These are phyloP conservation scores for Eurytemora carolleeae DNA, from an alignment of 1,140 invertebrate species.

Conservation along the genomic window DNA sequence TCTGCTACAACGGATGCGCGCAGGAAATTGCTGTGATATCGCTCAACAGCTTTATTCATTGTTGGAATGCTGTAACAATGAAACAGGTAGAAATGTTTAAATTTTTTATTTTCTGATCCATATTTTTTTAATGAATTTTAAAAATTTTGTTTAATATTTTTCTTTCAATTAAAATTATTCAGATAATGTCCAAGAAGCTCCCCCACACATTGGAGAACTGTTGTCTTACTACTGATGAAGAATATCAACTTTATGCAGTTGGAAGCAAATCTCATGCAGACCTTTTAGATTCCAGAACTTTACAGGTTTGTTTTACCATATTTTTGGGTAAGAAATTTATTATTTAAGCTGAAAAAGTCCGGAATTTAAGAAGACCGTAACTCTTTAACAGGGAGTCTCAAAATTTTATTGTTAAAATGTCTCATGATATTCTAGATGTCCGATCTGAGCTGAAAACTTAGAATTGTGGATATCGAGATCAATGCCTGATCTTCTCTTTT, in stretches of 20 bases:
- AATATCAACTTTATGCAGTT: constrained; percentile 61
- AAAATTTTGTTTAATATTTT: constrained; percentile 10
- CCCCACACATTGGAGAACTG: constrained; percentile 78
- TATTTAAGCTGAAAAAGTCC: too few species aligned
- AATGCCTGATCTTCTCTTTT: too few species aligned
- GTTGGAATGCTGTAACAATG: constrained; percentile 71
- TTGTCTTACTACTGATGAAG: constrained; percentile 61
- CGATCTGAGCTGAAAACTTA: too few species aligned
- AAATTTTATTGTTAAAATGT: too few species aligned
- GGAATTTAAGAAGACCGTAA: too few species aligned
- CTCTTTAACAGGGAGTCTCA: too few species aligned
- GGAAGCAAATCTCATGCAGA: constrained; percentile 81
- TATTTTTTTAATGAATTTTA: too few species aligned
- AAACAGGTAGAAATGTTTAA: constrained; percentile 41
- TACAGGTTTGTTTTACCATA: too few species aligned
- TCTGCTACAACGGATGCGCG: constrained; percentile 64
- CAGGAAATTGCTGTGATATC: constrained; percentile 78
- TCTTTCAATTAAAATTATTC: constrained; percentile 21
- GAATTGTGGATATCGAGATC: too few species aligned
- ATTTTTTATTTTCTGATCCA: too few species aligned
- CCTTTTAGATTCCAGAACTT: constrained; percentile 61
- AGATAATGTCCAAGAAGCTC: constrained; percentile 63
- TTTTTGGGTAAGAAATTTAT: too few species aligned
- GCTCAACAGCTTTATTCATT: constrained; percentile 68
- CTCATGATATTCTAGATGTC: too few species aligned